A percentile compares a stretch with the other conserved stretches of the same genome.
These are phyloP conservation scores for Cheiracanthium punctorium DNA, from an alignment of 2,888 invertebrate species.

Conservation along the genomic window DNA sequence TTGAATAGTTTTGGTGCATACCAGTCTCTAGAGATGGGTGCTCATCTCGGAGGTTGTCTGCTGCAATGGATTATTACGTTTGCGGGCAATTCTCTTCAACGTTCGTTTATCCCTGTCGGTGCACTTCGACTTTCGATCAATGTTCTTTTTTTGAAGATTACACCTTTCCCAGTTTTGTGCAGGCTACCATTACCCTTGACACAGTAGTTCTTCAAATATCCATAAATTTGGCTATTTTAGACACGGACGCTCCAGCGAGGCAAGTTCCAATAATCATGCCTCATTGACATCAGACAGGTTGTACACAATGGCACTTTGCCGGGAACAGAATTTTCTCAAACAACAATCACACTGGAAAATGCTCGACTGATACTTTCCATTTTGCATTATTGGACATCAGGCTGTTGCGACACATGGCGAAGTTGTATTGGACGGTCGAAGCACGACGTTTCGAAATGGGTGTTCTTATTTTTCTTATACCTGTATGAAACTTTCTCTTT, in stretches of 20 bases:
- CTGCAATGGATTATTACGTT: background rate
- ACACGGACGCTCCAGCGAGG: background rate
- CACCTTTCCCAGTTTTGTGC: slow-evolving; percentile 1
- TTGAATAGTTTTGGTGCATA: background rate
- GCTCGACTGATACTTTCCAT: too few species aligned
- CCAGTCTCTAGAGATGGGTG: too few species aligned
- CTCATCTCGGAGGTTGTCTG: too few species aligned
- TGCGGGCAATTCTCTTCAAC: slow-evolving; percentile 17
- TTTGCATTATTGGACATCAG: too few species aligned
- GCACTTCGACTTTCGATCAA: background rate
- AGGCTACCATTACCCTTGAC: slow-evolving; percentile 18
- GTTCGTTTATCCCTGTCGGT: background rate
- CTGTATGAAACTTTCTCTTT: too few species aligned
- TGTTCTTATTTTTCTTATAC: too few species aligned
- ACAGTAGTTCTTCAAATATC: background rate
- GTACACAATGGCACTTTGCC: background rate
- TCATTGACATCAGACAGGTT: background rate
- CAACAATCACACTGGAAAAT: too few species aligned
- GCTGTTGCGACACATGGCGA: too few species aligned
- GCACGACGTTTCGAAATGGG: too few species aligned
- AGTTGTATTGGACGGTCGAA: too few species aligned
- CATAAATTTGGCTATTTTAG: too few species aligned
- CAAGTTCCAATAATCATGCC: slow-evolving; percentile 27
- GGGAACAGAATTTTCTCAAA: too few species aligned
- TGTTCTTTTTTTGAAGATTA: background rate